Percentiles rank a stretch among this genome's conserved stretches.
Conservation (phyloP, 2,797 vertebrate species). For the Coendou prehensilis region DNA sequence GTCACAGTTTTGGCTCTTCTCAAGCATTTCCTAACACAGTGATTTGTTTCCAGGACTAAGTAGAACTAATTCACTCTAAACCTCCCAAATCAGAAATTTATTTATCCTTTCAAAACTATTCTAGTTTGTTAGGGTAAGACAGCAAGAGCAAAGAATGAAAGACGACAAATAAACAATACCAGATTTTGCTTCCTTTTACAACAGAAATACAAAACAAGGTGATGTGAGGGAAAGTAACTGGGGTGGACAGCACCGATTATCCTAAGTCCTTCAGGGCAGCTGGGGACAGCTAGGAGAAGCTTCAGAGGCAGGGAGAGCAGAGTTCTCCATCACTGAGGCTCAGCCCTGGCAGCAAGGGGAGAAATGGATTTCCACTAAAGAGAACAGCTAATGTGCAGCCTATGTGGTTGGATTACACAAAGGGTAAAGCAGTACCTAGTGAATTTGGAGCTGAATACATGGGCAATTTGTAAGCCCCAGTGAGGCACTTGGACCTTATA, state of each 20-base stretch:
- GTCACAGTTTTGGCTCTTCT: background rate
- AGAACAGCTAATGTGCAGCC: background rate
- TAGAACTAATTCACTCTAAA: constrained; percentile 16
- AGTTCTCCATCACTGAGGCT: background rate
- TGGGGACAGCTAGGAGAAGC: background rate
- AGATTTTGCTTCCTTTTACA: background rate
- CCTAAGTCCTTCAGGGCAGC: background rate
- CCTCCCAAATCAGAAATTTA: constrained; percentile 7
- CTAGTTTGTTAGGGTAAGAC: background rate
- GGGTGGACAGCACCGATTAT: background rate
- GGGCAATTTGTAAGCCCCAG: background rate
- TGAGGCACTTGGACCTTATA: background rate
- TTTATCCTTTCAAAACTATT: background rate
- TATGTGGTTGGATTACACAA: background rate
- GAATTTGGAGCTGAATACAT: background rate
- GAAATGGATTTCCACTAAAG: background rate
- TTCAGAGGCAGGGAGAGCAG: background rate
- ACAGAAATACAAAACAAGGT: background rate
- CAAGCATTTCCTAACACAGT: background rate
- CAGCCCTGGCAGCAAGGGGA: background rate
- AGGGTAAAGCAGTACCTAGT: too few relatives aligned
- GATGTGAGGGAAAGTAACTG: background rate
- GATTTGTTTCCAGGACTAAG: background rate
- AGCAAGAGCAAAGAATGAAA: background rate
- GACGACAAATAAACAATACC: background rate